These are phyloP conservation scores for Agonopterix subpropinquella DNA, from an alignment of 2,888 invertebrate species.

Conservation along the genomic window DNA sequence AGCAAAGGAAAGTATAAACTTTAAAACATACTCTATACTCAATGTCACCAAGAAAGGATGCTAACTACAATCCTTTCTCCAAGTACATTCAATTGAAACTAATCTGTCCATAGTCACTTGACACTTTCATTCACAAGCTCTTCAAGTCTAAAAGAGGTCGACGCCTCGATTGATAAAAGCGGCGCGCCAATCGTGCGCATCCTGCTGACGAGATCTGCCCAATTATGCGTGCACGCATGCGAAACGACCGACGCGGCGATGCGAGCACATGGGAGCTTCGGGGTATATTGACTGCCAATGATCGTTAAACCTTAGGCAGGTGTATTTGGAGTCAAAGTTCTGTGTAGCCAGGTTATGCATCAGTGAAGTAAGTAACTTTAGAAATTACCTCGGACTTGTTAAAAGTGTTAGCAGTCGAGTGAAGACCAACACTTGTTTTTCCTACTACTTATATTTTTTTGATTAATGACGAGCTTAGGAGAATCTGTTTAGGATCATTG, in stretches of 20 bases:
- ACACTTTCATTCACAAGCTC: conserved; percentile 9
- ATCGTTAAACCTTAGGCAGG: too few relatives aligned
- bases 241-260: conserved; percentile 20
- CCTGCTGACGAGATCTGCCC: conserved; percentile 31
- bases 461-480: too few relatives aligned
- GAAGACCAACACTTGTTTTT: too few relatives aligned
- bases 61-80: conserved; percentile 4
- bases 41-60: neutral
- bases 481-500: too few relatives aligned
- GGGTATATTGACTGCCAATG: too few relatives aligned
- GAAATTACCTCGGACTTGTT: too few relatives aligned
- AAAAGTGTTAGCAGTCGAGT: too few relatives aligned
- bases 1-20: too few relatives aligned
- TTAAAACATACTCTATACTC: neutral
- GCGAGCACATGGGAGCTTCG: conserved; percentile 9
- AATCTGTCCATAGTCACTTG: conserved; percentile 3
- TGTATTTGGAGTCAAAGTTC: too few relatives aligned
- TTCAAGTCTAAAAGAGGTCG: conserved; percentile 37
- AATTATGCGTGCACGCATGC: conserved; percentile 27
- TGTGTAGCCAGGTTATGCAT: too few relatives aligned
- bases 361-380: too few relatives aligned
- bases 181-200: conserved; percentile 38
- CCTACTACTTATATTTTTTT: too few relatives aligned
- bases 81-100: neutral
- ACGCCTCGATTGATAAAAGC: conserved; percentile 45